Evolutionary conservation across 2,113 vertebrate genomes (phyloP), one percentile per base, ranked within the genome.

Genomic region (Morone chrysops): DNA sequence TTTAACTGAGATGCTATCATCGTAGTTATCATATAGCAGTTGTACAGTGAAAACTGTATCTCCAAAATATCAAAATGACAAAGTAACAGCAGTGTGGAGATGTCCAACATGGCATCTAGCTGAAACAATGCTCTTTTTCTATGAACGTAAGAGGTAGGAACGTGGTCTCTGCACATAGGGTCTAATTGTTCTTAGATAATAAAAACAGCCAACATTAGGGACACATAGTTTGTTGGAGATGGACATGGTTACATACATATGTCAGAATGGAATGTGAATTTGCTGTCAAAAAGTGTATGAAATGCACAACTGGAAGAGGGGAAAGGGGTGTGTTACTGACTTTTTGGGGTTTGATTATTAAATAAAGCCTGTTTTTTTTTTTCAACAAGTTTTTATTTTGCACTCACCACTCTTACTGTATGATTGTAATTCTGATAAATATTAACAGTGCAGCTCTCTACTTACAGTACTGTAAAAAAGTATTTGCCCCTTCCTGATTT

Each of bases 311-410:
- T n/a, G n/a, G 61, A 6, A 60, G 1, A 20, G 4, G 9, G 12
- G 18, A 14, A 14, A n/a, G 31, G 20, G 2, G 14, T 22, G 41
- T 78, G 60, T 70, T 54, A 80, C 75, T 56, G 70, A 70, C 36
- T 45, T 69, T 57, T 51, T 10, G 7, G 57, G 41, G 18, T 69
- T 78, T 67, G 6, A 70, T 6, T 13, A 70, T 61, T 61, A 48
- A 76, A 76, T 77, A 82, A 89, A 86, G 36, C 50, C n/a, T 31
- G 31, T 31, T 25, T 25, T 25, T 25, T 25, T 25, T 25, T 25
- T 25, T 25, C 25, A 25, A 25, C 25, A 25, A 25, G 25, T 25
- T 25, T 25, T 25, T 25, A 25, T 25, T 25, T 25, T 25, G 25
- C 25, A 25, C 25, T 25, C 25, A 25, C 25, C 25, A 25, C 25